A percentile compares a stretch with the other conserved stretches of the same genome.
Conservation (phyloP, 92 coral and sea anemone genomes). For the Palythoa grandis region DNA sequence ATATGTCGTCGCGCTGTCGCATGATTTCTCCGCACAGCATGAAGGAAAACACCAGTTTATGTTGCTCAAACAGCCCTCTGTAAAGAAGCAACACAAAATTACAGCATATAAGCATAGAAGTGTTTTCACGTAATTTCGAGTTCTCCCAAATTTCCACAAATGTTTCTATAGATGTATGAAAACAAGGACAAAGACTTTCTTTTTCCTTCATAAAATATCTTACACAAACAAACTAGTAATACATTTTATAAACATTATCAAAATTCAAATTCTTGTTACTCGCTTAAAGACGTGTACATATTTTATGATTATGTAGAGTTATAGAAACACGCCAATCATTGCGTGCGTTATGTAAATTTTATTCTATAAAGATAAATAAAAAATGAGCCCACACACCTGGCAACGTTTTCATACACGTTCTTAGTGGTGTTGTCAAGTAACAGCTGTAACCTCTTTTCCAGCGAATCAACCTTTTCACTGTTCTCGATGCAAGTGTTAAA, state of each 20-base stretch:
- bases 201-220: too few relatives aligned
- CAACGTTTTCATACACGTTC: slow-evolving; percentile 91
- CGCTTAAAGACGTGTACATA: too few relatives aligned
- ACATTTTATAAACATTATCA: too few relatives aligned
- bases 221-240: too few relatives aligned
- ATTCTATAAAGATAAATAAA: neutral
- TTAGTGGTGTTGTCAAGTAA: slow-evolving; percentile 87
- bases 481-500: slow-evolving; percentile 94
- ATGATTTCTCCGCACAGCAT: slow-evolving; percentile 98
- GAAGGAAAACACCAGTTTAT: slow-evolving; percentile 95
- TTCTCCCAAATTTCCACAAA: too few relatives aligned
- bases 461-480: slow-evolving; percentile 90
- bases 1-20: slow-evolving; percentile 87
- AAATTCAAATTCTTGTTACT: too few relatives aligned
- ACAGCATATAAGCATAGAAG: neutral
- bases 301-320: too few relatives aligned
- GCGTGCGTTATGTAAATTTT: too few relatives aligned
- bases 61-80: slow-evolving; percentile 96
- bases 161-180: too few relatives aligned
- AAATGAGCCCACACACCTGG: slow-evolving; percentile 69
- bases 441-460: slow-evolving; percentile 82
- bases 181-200: neutral
- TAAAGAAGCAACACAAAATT: neutral
- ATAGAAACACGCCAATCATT: too few relatives aligned
- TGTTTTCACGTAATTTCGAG: too few relatives aligned